Conservation (phyloP, 2,797 vertebrate species). For the Sebastes umbrosus region DNA sequence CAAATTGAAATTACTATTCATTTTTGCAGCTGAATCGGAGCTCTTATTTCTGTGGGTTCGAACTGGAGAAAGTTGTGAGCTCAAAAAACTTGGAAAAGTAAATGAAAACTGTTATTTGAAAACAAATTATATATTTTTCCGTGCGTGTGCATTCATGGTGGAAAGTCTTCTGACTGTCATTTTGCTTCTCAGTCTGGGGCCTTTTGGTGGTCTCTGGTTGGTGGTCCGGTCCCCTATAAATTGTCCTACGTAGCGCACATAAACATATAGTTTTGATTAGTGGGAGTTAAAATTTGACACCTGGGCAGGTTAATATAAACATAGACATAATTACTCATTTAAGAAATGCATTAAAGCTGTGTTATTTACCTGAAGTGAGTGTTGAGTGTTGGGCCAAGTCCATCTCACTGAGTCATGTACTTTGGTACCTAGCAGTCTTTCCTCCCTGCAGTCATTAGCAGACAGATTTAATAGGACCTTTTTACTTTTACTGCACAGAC, state of each 20-base stretch:
- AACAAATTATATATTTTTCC: slow-evolving; percentile 20
- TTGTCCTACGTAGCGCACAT: background rate
- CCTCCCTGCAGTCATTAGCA: slow-evolving; percentile 3
- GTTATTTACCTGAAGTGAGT: slow-evolving; percentile 20
- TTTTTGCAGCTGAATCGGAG: no score
- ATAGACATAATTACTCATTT: background rate
- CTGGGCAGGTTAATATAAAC: slow-evolving; percentile 18
- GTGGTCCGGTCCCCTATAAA: slow-evolving; percentile 56
- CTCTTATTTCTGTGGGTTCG: background rate
- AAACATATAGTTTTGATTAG: slow-evolving; percentile 18
- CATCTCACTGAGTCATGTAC: background rate
- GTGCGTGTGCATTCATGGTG: background rate
- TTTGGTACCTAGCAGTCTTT: background rate
- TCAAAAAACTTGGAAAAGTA: background rate
- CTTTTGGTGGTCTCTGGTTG: slow-evolving; percentile 49
- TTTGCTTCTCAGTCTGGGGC: slow-evolving; percentile 32
- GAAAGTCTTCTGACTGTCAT: slow-evolving; percentile 39
- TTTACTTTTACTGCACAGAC: slow-evolving; percentile 10
- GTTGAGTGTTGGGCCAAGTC: background rate
- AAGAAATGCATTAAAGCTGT: slow-evolving; percentile 23
- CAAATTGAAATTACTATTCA: background rate
- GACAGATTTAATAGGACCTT: slow-evolving; percentile 17
- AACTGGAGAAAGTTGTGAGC: background rate
- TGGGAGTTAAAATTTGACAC: slow-evolving; percentile 26
- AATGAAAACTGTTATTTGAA: background rate